phyloP scores from a whole-genome alignment of 2,113 vertebrate genomes.

The Cyphomyrus discorhynchus region DNA sequence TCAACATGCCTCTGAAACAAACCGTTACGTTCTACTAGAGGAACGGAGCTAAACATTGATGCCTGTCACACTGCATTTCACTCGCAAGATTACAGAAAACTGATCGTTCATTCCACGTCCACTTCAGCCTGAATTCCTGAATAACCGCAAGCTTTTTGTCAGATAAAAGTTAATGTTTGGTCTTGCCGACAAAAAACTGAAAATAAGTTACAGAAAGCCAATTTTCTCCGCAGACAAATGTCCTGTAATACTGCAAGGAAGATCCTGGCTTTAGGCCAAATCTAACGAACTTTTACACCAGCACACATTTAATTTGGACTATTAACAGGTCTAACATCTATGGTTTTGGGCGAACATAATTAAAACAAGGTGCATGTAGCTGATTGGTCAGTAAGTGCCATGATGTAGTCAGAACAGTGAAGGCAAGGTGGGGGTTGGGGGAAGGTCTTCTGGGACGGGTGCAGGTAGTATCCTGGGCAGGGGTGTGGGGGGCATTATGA shows the following conservation, averaged over 20 bases:
- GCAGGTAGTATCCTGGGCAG: background rate
- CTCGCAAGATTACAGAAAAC: background rate
- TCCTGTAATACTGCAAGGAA: constrained; percentile 57
- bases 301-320: constrained; percentile 60
- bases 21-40: constrained; percentile 23
- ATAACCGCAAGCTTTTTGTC: background rate
- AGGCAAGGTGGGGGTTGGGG: background rate
- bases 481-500: constrained; percentile 59
- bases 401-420: constrained; percentile 40
- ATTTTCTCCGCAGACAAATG: constrained; percentile 40
- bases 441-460: background rate
- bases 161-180: constrained; percentile 15
- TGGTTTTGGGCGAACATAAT: constrained; percentile 48
- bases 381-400: constrained; percentile 62
- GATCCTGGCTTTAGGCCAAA: constrained; percentile 19
- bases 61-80: constrained; percentile 21
- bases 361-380: constrained; percentile 65
- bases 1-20: constrained; percentile 46
- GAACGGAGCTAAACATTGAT: constrained; percentile 38
- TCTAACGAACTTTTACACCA: constrained; percentile 39
- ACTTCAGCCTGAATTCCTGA: constrained; percentile 6
- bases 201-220: background rate
- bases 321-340: constrained; percentile 61
- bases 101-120: background rate
- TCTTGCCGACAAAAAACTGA: constrained; percentile 15